Conservation (phyloP, 2,113 vertebrate species). For the Oreocharis arfaki region DNA sequence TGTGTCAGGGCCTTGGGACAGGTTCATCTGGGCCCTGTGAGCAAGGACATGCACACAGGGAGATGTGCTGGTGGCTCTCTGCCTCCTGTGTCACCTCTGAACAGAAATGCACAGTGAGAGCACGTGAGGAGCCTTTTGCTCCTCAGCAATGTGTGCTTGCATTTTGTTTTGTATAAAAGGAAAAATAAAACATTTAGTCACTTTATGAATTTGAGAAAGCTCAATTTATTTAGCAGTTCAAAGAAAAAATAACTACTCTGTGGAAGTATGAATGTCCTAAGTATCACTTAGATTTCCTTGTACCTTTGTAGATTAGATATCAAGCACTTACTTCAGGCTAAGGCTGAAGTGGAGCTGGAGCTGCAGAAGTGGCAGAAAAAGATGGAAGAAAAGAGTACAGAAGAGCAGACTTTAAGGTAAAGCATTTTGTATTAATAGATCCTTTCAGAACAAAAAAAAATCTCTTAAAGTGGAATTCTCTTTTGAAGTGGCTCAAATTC, state of each 20-base stretch:
- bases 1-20: neutral
- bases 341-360: constrained; percentile 66
- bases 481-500: neutral
- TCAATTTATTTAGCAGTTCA: neutral
- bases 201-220: neutral
- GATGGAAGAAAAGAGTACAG: neutral
- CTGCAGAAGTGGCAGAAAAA: constrained; percentile 56
- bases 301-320: constrained; percentile 70
- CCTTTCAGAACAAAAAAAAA: neutral
- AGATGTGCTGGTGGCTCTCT: neutral
- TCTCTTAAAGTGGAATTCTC: neutral
- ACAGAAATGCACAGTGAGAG: neutral
- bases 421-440: neutral
- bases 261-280: neutral
- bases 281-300: neutral
- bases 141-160: neutral
- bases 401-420: constrained; percentile 45
- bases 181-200: neutral
- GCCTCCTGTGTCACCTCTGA: neutral
- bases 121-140: neutral
- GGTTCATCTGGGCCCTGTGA: neutral
- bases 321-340: constrained; percentile 68
- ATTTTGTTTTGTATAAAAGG: neutral
- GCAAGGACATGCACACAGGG: neutral
- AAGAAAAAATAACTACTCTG: neutral